Evolutionary conservation across 2,113 vertebrate genomes (phyloP), one percentile per base, ranked within the genome.

Genomic region (Cottus gobio): DNA sequence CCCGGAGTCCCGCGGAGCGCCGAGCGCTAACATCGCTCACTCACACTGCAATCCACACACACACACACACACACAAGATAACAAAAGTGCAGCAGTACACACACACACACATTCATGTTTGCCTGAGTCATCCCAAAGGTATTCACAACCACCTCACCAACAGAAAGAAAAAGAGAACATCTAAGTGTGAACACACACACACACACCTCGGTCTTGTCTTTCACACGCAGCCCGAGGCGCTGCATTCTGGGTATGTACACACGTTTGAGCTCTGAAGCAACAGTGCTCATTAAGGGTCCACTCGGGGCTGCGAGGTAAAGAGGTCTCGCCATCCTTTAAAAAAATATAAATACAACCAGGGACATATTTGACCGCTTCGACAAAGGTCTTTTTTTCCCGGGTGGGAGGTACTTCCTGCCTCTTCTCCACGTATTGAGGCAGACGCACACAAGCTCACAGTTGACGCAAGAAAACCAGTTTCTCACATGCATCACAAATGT

Each of bases 111-210:
- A 81, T 2, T 74, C 69, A 58, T 3, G 75, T 56, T 73, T n/a
- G 72, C 74, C 71, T 89, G 77, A 89, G 70, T 93, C 91, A 93
- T 90, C 90, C 88, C 90, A 79, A 50, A 91, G 91, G 91, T 52
- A 93, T 93, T 93, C 80, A 66, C 75, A 85, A 78, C 84, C 81
- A 90, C 84, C 87, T 91, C 85, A 82, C 85, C 42, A 90, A 80
- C 71, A 79, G 70, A 57, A 24, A 44, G 6, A 3, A n/a, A 50
- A 54, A n/a, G n/a, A n/a, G n/a, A n/a, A n/a, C n/a, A n/a, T n/a
- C n/a, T n/a, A n/a, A n/a, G n/a, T n/a, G n/a, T n/a, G n/a, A n/a
- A n/a, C n/a, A 56, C 18, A 50, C 75, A 56, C 54, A 75, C 50
- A 90, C 86, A 89, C 48, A 84, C 64, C 82, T 80, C 76, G 50